Evolutionary conservation across 2,888 invertebrate genomes (phyloP), one percentile per base, ranked within the genome.

Genomic region (Trilocha varians): DNA sequence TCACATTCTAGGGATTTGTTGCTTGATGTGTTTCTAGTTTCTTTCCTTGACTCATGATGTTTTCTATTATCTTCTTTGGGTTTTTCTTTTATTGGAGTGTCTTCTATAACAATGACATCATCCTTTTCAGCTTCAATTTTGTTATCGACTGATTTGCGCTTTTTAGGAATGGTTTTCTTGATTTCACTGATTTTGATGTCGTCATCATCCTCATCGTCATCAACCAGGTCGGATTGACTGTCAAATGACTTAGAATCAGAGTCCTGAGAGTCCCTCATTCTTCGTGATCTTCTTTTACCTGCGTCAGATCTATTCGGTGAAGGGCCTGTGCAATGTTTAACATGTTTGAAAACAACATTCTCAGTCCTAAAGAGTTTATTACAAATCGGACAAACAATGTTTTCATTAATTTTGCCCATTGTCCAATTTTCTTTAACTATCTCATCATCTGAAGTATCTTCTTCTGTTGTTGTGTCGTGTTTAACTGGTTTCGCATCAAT

Each of bases 351-450:
- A 34, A 87, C 82, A 16, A 87, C 86, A 47, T 86, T 86, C 59
- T 86, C 84, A 16, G 85, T 82, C 47, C 87, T 68, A 53, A 87
- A 87, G 14, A 85, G 56, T 61, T 87, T 87, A 47, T 71, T 72
- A 46, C 87, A 87, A 46, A 87, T 86, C 8, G 87, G 87, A 47
- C 87, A 87, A 14, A 85, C 72, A 35, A 87, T 85, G 46, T 85
- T 83, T 55, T 86, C 85, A 55, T 86, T 83, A 36, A 86, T 86
- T 68, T 84, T 86, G n/a, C 86, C 86, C 83, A 84, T 83, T 2
- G 84, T 84, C 85, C 84, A 85, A 56, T 84, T 84, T 63, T 80
- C 83, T 59, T 67, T 70, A 5, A 82, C 59, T 6, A 76, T 64
- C 57, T 63, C 75, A 18, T 69, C 71, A 37, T 73, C 78, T 18